Evolutionary conservation across 2,113 vertebrate genomes (phyloP).

Genomic region (Nibea albiflora): DNA sequence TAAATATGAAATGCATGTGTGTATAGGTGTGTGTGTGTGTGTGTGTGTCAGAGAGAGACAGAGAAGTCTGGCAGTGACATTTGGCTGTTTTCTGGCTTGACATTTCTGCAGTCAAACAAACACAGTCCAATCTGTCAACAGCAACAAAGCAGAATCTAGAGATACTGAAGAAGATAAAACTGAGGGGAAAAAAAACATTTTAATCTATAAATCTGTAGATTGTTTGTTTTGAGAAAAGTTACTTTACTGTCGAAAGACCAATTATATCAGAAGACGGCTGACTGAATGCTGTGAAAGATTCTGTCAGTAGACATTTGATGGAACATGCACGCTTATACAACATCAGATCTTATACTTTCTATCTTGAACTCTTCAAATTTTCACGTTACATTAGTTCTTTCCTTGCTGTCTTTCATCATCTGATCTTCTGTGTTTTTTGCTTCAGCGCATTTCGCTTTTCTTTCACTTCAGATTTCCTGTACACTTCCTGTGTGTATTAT

Average conservation of each 20-base stretch:
- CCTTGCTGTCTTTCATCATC: neutral
- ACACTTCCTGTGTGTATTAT: neutral
- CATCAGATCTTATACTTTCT: neutral
- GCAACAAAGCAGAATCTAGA: conserved; percentile 31
- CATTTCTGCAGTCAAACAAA: conserved; percentile 76
- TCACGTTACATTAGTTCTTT: conserved; percentile 22
- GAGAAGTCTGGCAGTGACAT: conserved; percentile 65
- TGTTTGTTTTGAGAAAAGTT: neutral
- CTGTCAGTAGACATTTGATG: conserved; percentile 8
- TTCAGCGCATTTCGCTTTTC: conserved; percentile 19
- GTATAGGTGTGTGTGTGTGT: conserved; percentile 16
- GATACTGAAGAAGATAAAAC: conserved; percentile 34
- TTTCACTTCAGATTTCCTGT: conserved; percentile 23
- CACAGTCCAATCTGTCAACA: conserved; percentile 62
- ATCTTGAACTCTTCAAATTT: conserved; percentile 20
- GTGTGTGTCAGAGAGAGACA: conserved; percentile 3
- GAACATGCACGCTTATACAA: neutral
- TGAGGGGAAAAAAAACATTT: neutral
- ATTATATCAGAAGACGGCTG: neutral
- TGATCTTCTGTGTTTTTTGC: conserved; percentile 25
- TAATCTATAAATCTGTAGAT: neutral
- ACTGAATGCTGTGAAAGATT: conserved; percentile 11
- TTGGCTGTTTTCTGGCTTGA: conserved; percentile 65
- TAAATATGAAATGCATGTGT: conserved; percentile 67
- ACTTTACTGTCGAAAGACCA: neutral